Conservation (phyloP, 2,113 vertebrate genomes). For the Anarhynchus alexandrinus region DNA sequence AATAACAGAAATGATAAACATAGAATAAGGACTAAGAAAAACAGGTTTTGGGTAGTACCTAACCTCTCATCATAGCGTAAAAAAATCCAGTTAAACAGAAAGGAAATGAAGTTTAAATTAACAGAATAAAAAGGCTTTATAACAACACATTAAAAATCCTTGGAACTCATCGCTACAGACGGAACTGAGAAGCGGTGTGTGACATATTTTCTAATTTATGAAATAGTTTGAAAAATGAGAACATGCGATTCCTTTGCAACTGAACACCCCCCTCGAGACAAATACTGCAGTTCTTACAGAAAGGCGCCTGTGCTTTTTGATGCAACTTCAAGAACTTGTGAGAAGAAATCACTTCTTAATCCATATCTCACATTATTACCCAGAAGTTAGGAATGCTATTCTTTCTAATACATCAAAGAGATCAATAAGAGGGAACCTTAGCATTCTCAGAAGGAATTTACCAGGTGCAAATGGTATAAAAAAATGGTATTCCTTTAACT, state of each 20-base stretch:
- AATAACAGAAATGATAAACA: not conserved
- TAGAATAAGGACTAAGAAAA: not conserved
- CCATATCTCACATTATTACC: not conserved
- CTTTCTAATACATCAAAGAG: not conserved
- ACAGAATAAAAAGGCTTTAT: not conserved
- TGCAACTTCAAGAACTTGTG: not conserved
- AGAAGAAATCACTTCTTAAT: not conserved
- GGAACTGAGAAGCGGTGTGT: not conserved
- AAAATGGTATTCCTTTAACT: not conserved
- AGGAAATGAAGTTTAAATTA: not conserved
- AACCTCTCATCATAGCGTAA: not conserved
- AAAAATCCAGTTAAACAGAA: not conserved
- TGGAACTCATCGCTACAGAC: not conserved
- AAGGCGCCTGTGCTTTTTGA: accelerated
- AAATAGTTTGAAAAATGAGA: not conserved
- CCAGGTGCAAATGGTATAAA: not conserved
- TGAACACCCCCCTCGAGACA: not conserved
- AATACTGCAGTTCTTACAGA: not conserved
- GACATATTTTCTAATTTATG: not conserved
- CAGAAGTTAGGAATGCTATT: not conserved
- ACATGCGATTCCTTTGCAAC: not conserved
- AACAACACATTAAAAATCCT: not conserved
- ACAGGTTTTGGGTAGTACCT: not conserved
- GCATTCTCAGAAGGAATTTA: not conserved
- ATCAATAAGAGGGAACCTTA: not conserved